Evolutionary conservation across 2,888 invertebrate genomes (phyloP).

Genomic region (Troides aeacus): DNA sequence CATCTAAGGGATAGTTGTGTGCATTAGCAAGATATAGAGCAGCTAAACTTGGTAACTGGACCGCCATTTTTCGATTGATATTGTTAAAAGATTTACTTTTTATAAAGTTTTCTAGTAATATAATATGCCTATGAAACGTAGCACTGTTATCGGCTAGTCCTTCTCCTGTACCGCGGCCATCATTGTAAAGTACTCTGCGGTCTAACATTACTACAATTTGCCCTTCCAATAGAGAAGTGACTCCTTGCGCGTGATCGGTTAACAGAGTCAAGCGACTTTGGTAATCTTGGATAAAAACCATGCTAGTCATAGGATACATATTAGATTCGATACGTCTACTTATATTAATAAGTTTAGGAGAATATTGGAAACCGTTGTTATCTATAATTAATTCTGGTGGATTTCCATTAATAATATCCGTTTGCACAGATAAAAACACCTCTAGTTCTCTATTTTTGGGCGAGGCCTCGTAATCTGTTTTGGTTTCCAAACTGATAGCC

Average conservation of each 20-base stretch:
- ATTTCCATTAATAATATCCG: slow-evolving; percentile 89
- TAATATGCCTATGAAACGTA: slow-evolving; percentile 72
- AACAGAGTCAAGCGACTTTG: slow-evolving; percentile 85
- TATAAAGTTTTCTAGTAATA: slow-evolving; percentile 62
- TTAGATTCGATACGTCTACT: slow-evolving; percentile 94
- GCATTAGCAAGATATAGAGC: slow-evolving; percentile 53
- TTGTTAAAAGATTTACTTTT: slow-evolving; percentile 29
- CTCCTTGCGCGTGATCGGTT: slow-evolving; percentile 94
- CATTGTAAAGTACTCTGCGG: slow-evolving; percentile 93
- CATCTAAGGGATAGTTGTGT: slow-evolving; percentile 53
- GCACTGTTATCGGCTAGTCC: slow-evolving; percentile 93
- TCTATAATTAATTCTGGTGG: slow-evolving; percentile 91
- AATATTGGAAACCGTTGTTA: slow-evolving; percentile 94
- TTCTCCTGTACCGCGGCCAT: slow-evolving; percentile 95
- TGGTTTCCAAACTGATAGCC: slow-evolving; percentile 88
- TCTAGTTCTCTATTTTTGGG: slow-evolving; percentile 93
- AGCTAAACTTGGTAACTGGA: slow-evolving; percentile 54
- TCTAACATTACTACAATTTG: slow-evolving; percentile 96
- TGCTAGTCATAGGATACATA: slow-evolving; percentile 95
- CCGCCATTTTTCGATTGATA: slow-evolving; percentile 6
- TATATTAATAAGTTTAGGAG: slow-evolving; percentile 86
- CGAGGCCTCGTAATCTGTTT: slow-evolving; percentile 89
- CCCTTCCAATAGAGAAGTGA: slow-evolving; percentile 92
- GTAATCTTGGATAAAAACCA: slow-evolving; percentile 90
- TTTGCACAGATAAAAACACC: slow-evolving; percentile 92